Conservation (phyloP, 1,140 invertebrate species). For the Apis mellifera region Amel_HAv3.1 CM009931.2:5174501-5175000, state of each 20-base stretch:
- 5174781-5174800: slow-evolving; percentile 25
- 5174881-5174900: neutral
- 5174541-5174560: slow-evolving; percentile 70
- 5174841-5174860: neutral
- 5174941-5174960: slow-evolving; percentile 1
- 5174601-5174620: slow-evolving; percentile 76
- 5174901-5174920: neutral
- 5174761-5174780: neutral
- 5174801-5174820: neutral
- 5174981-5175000: slow-evolving; percentile 44
- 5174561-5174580: slow-evolving; percentile 68
- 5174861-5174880: neutral
- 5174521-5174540: slow-evolving; percentile 78
- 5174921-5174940: neutral
- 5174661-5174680: slow-evolving; percentile 43
- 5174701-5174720: neutral
- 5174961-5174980: slow-evolving; percentile 39
- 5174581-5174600: slow-evolving; percentile 73
- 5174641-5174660: slow-evolving; percentile 62
- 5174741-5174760: neutral
- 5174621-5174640: slow-evolving; percentile 74
- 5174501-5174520: slow-evolving; percentile 72
- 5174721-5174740: neutral
- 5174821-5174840: neutral
- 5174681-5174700: neutral